These are phyloP conservation scores for Strigamia crassipes DNA, from an alignment of 2,888 invertebrate species.

Conservation along the genomic window DNA sequence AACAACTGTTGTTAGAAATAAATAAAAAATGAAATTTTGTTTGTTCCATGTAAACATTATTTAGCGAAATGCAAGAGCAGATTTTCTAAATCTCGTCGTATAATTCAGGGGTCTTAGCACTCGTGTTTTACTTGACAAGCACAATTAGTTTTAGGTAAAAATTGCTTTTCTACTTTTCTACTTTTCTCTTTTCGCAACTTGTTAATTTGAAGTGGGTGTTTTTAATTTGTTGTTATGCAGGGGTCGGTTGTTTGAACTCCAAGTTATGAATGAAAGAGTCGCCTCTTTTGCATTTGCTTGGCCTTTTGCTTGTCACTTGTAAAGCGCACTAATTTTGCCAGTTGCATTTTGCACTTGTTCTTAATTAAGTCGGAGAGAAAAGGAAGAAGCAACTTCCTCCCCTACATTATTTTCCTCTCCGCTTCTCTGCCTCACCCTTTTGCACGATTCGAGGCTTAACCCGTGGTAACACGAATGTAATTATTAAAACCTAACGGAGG, in stretches of 20 bases:
- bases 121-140: too few relatives aligned
- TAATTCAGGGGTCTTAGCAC: too few relatives aligned
- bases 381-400: neutral
- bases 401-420: neutral
- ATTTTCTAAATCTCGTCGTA: too few relatives aligned
- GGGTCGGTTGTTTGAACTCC: neutral
- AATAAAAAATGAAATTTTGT: too few relatives aligned
- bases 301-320: neutral
- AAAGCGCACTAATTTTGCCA: neutral
- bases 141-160: too few relatives aligned
- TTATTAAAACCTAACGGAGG: neutral
- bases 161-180: too few relatives aligned
- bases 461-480: neutral
- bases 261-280: neutral
- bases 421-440: neutral
- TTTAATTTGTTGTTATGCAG: neutral
- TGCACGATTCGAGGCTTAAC: neutral
- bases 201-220: neutral
- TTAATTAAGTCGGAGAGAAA: neutral
- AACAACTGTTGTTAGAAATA: too few relatives aligned
- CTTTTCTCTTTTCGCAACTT: neutral
- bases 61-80: too few relatives aligned
- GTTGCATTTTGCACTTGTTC: neutral
- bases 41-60: too few relatives aligned
- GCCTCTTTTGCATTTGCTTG: neutral